Evolutionary conservation across 2,797 vertebrate species (phyloP), one percentile per base, ranked within the genome.

Genomic region (Varecia variegata): DNA sequence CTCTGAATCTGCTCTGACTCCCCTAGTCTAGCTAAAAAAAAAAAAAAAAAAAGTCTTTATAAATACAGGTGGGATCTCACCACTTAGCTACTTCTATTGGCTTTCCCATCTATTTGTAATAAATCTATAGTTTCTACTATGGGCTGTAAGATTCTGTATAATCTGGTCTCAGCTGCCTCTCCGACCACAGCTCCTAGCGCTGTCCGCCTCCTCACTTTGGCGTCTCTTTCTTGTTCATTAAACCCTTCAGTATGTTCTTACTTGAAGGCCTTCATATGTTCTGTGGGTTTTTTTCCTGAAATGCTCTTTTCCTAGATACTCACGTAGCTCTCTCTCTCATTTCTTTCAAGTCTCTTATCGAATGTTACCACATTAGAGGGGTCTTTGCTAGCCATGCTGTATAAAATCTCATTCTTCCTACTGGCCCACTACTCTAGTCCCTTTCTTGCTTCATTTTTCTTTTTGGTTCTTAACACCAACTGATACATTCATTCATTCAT

Each of bases 371-470:
- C 17, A 74, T 58, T 90, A 82, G 67, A 58, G 88, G 93, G 11
- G 40, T 18, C 40, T 94, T 82, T 90, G 79, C 73, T 67, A 54
- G 35, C n/a, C 27, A 12, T 52, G 38, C 40, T 79, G 3, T 90
- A 30, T 32, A 43, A 81, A 65, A 62, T 70, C 27, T 85, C 14
- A n/a, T 18, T 88, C 18, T 62, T 79, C 23, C 27, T 73, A 4
- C 35, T 85, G 56, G 35, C 17, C 27, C 12, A 23, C 45, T 74
- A 23, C 32, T 84, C 52, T 54, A 50, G 60, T 12, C 52, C 45
- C 40, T 62, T 88, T 70, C 47, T 74, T 90, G 54, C 65, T 88
- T 88, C 45, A 32, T 56, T 93, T 68, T 92, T 71, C 68, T 92
- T 82, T 73, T 95, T 93, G 60, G 18, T 79, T 82, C 65, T 79